phyloP scores from a whole-genome alignment of 30 jellyfish, hydroid and myxozoan genomes.

The Hydractinia symbiolongicarpus region DNA sequence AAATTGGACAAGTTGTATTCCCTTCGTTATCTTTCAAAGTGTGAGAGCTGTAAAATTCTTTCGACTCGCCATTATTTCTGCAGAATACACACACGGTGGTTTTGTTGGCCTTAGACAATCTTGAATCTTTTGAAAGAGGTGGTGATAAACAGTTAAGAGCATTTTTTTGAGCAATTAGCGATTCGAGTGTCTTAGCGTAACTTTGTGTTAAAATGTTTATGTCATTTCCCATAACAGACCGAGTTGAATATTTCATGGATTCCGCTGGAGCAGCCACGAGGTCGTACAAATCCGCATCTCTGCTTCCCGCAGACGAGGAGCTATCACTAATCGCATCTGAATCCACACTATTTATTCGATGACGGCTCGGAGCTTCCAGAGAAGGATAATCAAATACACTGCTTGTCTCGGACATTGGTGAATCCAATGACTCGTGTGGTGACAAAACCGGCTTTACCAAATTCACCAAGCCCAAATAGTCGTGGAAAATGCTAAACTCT shows the following conservation, averaged over 20 bases:
- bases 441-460: conserved; percentile 68
- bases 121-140: background rate
- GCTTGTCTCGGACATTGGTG: conserved; percentile 2
- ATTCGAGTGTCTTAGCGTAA: conserved; percentile 22
- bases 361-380: conserved; percentile 34
- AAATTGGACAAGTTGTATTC: conserved; percentile 91
- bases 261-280: conserved; percentile 34
- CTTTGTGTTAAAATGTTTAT: conserved; percentile 1
- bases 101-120: conserved; percentile 7
- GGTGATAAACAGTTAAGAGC: background rate
- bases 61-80: conserved; percentile 92
- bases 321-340: conserved; percentile 72
- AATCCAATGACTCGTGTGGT: background rate
- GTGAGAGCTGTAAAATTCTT: conserved; percentile 93
- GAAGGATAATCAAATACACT: conserved; percentile 19
- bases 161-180: conserved; percentile 31
- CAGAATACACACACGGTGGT: conserved; percentile 89
- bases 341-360: conserved; percentile 89
- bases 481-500: conserved; percentile 78
- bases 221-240: background rate
- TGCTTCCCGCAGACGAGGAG: conserved; percentile 67
- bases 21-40: conserved; percentile 93
- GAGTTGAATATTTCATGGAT: conserved; percentile 5
- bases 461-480: conserved; percentile 85
- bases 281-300: conserved; percentile 30